A percentile compares a stretch with the other conserved stretches of the same genome.
Conservation (phyloP, 2,113 vertebrate genomes). For the Sturnira hondurensis region DNA sequence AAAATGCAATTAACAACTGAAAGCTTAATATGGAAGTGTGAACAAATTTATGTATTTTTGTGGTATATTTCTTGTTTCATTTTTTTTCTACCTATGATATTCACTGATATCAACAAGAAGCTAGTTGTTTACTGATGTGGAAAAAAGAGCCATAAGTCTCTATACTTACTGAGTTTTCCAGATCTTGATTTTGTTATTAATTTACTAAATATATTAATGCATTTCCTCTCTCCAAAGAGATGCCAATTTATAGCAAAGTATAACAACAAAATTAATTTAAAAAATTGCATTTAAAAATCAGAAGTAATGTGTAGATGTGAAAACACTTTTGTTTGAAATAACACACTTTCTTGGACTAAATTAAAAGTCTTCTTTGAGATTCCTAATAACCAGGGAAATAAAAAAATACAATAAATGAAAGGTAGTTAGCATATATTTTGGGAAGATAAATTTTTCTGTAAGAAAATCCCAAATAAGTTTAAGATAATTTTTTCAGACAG, state of each 20-base stretch:
- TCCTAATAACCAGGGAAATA: not conserved
- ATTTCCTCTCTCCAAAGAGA: not conserved
- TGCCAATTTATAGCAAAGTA: not conserved
- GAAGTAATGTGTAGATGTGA: not conserved
- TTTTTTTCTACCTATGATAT: conserved; percentile 4
- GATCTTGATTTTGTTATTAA: not conserved
- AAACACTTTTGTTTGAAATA: not conserved
- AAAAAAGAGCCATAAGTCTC: not conserved
- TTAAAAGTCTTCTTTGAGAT: not conserved
- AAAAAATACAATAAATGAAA: not conserved
- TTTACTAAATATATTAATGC: not conserved
- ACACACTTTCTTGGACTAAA: not conserved
- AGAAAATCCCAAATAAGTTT: not conserved
- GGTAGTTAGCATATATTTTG: not conserved
- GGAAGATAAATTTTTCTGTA: not conserved
- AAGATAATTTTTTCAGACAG: not conserved
- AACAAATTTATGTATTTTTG: conserved; percentile 8
- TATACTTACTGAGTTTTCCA: not conserved
- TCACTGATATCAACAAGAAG: conserved; percentile 5
- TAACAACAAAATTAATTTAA: not conserved
- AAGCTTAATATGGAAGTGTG: not conserved
- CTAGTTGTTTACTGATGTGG: not conserved
- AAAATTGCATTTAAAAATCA: not conserved
- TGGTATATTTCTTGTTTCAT: not conserved
- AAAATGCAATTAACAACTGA: conserved; percentile 27